Evolutionary conservation across 2,888 invertebrate species (phyloP).

Genomic region (Aphodius sticticus): DNA sequence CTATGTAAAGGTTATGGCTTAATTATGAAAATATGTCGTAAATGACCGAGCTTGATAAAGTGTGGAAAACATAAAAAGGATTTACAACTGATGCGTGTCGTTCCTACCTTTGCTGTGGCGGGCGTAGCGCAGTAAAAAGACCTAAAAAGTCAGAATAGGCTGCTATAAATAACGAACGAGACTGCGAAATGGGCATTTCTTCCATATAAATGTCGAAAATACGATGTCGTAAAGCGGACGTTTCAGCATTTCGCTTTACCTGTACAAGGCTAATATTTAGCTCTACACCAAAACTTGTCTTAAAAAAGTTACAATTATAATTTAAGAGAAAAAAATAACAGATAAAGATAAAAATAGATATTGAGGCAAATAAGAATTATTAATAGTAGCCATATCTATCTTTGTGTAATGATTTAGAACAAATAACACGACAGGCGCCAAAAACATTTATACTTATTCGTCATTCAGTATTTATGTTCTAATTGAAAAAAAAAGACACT

Average conservation of each 20-base stretch:
- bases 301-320: background rate
- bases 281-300: background rate
- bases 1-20: background rate
- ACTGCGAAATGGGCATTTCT: background rate
- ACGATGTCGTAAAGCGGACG: background rate
- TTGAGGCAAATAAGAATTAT: too few relatives aligned
- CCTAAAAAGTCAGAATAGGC: background rate
- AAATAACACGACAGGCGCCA: too few relatives aligned
- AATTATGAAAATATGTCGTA: background rate
- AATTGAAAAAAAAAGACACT: too few relatives aligned
- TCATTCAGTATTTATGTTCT: too few relatives aligned
- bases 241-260: background rate
- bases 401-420: too few relatives aligned
- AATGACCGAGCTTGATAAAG: background rate
- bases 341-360: too few relatives aligned
- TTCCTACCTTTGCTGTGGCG: background rate
- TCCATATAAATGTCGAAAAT: background rate
- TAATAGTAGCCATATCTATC: too few relatives aligned
- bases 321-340: too few relatives aligned
- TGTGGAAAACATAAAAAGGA: background rate
- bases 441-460: too few relatives aligned
- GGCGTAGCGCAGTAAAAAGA: background rate
- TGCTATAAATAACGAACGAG: background rate
- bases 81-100: conserved; percentile 4
- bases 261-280: background rate